Evolutionary conservation across 2,888 invertebrate genomes (phyloP).

Genomic region (Sesamia inferens): DNA sequence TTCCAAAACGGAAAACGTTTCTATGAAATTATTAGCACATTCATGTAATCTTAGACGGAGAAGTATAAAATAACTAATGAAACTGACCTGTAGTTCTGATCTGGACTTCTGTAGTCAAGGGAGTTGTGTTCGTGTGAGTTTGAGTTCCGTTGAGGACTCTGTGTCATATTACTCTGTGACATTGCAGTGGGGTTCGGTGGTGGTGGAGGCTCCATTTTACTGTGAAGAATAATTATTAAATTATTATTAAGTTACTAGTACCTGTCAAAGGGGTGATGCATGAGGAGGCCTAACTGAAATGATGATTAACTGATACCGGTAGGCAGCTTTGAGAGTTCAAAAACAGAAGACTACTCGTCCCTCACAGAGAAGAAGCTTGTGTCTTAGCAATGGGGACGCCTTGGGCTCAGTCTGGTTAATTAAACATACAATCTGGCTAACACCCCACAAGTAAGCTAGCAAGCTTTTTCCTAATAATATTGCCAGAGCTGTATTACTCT

Average conservation of each 20-base stretch:
- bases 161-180: slow-evolving; percentile 73
- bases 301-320: not conserved
- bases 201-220: slow-evolving; percentile 86
- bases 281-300: too few species aligned
- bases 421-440: not conserved
- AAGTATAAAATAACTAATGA: not conserved
- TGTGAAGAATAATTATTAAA: slow-evolving; percentile 50
- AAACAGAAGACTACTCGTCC: not conserved
- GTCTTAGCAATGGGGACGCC: too few species aligned
- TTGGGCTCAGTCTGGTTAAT: too few species aligned
- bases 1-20: not conserved
- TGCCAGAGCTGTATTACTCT: not conserved
- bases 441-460: not conserved
- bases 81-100: slow-evolving; percentile 80
- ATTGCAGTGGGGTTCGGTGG: slow-evolving; percentile 81
- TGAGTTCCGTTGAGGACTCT: slow-evolving; percentile 84
- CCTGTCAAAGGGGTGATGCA: too few species aligned
- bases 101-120: slow-evolving; percentile 81
- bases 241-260: not conserved
- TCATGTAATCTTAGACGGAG: too few species aligned
- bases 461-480: not conserved
- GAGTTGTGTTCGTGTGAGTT: slow-evolving; percentile 86
- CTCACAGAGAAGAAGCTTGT: too few species aligned
- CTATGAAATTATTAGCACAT: not conserved
- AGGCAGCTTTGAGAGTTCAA: not conserved